Percentiles rank a stretch among this genome's conserved stretches.
These are phyloP conservation scores for Hapalemur alaotrensis DNA, from an alignment of 2,797 vertebrate species.

Conservation along the genomic window DNA sequence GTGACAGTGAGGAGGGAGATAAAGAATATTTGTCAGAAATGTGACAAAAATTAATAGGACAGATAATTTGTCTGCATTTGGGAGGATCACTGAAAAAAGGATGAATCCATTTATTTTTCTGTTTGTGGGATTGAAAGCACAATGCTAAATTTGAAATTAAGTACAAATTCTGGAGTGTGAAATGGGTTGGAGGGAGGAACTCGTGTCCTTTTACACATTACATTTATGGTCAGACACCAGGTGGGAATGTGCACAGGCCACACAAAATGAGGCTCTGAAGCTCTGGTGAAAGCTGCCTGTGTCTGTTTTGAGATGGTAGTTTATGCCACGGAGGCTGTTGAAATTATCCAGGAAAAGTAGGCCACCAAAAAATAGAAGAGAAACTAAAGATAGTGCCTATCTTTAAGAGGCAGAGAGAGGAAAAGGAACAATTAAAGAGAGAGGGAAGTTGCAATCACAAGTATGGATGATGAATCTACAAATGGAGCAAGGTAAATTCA, in stretches of 20 bases:
- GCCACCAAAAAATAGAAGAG: neutral
- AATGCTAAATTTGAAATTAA: neutral
- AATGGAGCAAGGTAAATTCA: neutral
- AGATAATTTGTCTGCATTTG: neutral
- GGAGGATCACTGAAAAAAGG: neutral
- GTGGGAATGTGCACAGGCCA: neutral
- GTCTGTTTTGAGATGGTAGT: too few species aligned
- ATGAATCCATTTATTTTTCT: neutral
- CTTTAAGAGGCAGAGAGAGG: neutral
- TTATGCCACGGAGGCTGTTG: neutral
- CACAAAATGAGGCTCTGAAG: neutral
- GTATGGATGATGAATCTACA: neutral
- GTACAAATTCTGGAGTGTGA: neutral
- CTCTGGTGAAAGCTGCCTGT: neutral
- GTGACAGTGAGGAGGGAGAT: neutral
- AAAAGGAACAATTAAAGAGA: neutral
- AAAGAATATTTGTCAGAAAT: neutral
- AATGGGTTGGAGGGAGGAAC: neutral
- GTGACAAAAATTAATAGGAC: neutral
- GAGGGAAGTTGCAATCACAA: neutral
- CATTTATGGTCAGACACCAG: neutral
- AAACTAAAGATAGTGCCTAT: neutral
- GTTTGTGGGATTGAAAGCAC: neutral
- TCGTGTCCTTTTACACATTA: neutral
- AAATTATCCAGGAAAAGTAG: neutral